Evolutionary conservation across 2,113 vertebrate species (phyloP).

Genomic region (Hepsetus odoe): DNA sequence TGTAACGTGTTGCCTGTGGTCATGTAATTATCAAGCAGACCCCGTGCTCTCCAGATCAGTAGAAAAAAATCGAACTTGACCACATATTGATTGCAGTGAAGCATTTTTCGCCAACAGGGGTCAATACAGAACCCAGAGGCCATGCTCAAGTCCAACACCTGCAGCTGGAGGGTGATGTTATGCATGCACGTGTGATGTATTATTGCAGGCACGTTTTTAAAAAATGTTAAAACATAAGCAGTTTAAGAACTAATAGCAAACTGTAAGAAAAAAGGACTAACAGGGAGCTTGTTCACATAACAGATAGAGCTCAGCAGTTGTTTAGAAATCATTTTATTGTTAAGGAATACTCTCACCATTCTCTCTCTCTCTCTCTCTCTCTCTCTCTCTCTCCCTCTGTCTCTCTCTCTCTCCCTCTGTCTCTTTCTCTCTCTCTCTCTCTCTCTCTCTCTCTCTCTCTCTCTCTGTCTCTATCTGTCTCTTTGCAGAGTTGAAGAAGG

Average conservation of each 20-base stretch:
- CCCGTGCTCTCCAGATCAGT: constrained; percentile 36
- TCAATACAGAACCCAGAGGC: constrained; percentile 54
- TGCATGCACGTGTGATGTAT: constrained; percentile 3
- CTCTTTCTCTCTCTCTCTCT: constrained; percentile 15
- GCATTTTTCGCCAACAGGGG: constrained; percentile 61
- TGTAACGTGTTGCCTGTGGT: constrained; percentile 50
- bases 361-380: not conserved
- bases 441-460: not conserved
- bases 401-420: not conserved
- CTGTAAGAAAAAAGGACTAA: too few species aligned
- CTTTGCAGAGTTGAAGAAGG: constrained; percentile 80
- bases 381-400: not conserved
- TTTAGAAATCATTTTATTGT: too few species aligned
- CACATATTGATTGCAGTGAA: constrained; percentile 61
- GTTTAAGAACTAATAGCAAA: too few species aligned
- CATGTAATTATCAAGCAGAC: constrained; percentile 63
- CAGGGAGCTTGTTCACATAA: too few species aligned
- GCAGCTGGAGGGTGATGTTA: constrained; percentile 5
- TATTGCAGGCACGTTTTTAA: too few species aligned
- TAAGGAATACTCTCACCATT: not conserved
- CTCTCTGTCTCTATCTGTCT: constrained; percentile 34
- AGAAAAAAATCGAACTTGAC: constrained; percentile 64
- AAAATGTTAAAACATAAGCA: too few species aligned
- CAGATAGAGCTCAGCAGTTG: too few species aligned
- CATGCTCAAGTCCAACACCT: constrained; percentile 4